phyloP scores from a whole-genome alignment of 2,113 vertebrate genomes.

The Garra rufa region DNA sequence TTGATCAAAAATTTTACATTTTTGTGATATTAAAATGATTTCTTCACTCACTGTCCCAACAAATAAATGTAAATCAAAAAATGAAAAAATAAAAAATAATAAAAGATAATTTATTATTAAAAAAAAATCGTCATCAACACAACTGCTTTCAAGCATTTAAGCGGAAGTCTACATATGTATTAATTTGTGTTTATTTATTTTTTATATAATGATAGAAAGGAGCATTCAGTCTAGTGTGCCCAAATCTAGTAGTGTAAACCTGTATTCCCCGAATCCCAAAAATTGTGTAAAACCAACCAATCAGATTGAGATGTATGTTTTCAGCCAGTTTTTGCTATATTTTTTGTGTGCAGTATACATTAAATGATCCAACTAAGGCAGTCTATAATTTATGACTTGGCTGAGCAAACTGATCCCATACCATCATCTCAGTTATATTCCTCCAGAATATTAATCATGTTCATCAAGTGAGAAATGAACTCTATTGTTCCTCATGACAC shows the following conservation, averaged over 20 bases:
- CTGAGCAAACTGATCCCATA: background rate
- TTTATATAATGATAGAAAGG: too few species aligned
- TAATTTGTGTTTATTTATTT: too few species aligned
- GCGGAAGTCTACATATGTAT: too few species aligned
- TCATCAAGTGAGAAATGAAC: background rate
- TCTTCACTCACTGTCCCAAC: too few species aligned
- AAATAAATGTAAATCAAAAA: too few species aligned
- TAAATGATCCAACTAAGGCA: background rate
- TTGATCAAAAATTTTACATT: too few species aligned
- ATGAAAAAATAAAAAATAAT: too few species aligned
- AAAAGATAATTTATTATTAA: too few species aligned
- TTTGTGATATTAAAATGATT: too few species aligned
- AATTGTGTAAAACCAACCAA: background rate
- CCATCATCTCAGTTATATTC: background rate
- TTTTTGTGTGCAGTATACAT: background rate
- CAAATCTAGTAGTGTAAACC: background rate
- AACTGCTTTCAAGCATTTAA: too few species aligned
- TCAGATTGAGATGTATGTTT: background rate
- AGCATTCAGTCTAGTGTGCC: too few species aligned
- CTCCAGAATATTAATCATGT: background rate
- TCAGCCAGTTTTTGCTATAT: background rate
- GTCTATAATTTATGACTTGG: background rate
- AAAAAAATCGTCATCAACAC: too few species aligned
- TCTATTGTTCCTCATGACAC: background rate
- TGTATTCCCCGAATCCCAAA: background rate